phyloP scores from a whole-genome alignment of 2,113 vertebrate genomes.

The Anarhynchus alexandrinus region DNA sequence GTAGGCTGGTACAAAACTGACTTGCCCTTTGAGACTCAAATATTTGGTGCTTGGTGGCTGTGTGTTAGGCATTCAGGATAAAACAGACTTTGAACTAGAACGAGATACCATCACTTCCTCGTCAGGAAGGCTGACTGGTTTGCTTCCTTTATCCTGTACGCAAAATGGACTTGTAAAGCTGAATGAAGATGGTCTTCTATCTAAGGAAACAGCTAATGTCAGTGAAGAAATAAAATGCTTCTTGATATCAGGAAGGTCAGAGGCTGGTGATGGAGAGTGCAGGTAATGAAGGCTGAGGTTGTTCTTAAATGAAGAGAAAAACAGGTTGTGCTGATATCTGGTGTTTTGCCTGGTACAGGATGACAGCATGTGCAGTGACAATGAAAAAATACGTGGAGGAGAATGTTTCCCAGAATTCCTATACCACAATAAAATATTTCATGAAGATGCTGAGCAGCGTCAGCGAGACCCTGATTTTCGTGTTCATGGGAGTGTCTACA shows the following conservation, averaged over 20 bases:
- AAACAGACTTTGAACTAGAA: conserved; percentile 33
- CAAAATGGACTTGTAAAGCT: not conserved
- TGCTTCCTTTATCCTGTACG: not conserved
- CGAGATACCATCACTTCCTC: not conserved
- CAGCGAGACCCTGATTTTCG: conserved; percentile 93
- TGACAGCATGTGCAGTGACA: conserved; percentile 91
- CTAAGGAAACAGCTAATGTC: not conserved
- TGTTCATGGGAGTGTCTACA: conserved; percentile 95
- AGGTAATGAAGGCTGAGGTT: not conserved
- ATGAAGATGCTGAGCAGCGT: conserved; percentile 95
- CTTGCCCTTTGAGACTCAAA: not conserved
- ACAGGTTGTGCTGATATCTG: not conserved
- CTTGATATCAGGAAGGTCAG: not conserved
- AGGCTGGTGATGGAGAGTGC: not conserved
- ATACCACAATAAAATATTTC: conserved; percentile 92
- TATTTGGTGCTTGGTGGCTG: not conserved
- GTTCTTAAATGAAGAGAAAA: not conserved
- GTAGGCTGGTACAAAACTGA: not conserved
- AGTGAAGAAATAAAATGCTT: not conserved
- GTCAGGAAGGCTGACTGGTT: not conserved
- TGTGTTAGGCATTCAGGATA: not conserved
- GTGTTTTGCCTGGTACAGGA: conserved; percentile 71
- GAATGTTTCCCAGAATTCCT: conserved; percentile 92
- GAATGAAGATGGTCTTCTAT: not conserved
- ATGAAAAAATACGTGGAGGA: conserved; percentile 98